Base-by-base conservation (phyloP, 2,797 vertebrate species). In the Urocyon cinereoargenteus region DNA sequence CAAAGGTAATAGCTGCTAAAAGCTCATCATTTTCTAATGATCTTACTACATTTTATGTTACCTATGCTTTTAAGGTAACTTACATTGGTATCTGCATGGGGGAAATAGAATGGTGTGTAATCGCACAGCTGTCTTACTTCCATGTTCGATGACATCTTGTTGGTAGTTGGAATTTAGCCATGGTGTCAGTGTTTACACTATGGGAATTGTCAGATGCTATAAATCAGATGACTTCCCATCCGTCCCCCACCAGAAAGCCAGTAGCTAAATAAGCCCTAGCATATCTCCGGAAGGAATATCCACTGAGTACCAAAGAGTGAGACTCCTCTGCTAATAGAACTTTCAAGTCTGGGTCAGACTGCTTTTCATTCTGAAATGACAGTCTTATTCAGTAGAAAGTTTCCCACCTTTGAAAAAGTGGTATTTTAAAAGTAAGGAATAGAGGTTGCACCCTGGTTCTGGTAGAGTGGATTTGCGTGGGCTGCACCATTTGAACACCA, bases 281-380 rank as follows among this genome's bases (percentile, higher is more conserved):
- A 26, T 13, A 18, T 14, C 45, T 13, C 5, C 49, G 15, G 59
- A 88, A 93, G 94, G 73, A 61, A 40, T 13, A 82, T 28, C 49
- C 51, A 57, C 5, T 34, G 26, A 6, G 36, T 66, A 55, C 53
- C 59, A 92, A 66, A 77, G 16, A 90, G 49, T 31, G 45, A 64
- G 26, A 36, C 19, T 72, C n/a, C 19, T 92, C 45, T 94, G 40
- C 66, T 70, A 45, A 40, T 59, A 90, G 57, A 86, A 24, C n/a
- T 86, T 94, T n/a, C 34, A 51, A 72, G 55, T 96, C 51, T 86
- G 21, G 11, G 64, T 36, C 8, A 85, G 51, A n/a, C 10, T 96
- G 34, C 36, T 81, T 84, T 66, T 13, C 45, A 13, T 91, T 91
- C 28, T 85, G 55, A 96, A 96, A 96, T 92, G 77, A 78, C 53